phyloP scores from a whole-genome alignment of 2,113 vertebrate species.

The Muscicapa adusta region DNA sequence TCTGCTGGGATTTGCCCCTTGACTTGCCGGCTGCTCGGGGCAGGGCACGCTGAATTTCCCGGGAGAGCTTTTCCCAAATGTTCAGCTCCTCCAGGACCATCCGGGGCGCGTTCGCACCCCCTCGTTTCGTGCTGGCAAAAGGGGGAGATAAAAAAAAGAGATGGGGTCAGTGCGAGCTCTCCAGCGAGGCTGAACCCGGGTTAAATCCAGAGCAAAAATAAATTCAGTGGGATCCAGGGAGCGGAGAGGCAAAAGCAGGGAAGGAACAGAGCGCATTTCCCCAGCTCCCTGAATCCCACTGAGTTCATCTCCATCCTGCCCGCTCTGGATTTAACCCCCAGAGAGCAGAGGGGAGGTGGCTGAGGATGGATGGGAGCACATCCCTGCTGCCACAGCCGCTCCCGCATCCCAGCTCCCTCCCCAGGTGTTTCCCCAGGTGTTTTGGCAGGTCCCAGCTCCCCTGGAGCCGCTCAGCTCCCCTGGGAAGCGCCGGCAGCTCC shows the following conservation, averaged over 20 bases:
- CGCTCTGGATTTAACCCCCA: no score
- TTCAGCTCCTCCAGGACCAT: rapidly evolving
- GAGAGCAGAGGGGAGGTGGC: background rate
- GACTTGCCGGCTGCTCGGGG: background rate
- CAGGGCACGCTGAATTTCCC: rapidly evolving
- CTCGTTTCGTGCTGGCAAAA: background rate
- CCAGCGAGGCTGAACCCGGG: background rate
- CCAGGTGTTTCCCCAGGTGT: background rate
- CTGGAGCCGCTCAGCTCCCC: background rate
- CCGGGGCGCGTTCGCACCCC: rapidly evolving
- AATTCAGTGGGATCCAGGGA: background rate
- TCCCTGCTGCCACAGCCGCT: background rate
- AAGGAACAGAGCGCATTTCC: no score
- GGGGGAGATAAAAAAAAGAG: background rate
- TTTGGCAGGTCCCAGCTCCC: background rate
- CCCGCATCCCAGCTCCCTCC: background rate
- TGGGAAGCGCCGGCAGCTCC: background rate
- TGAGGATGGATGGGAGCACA: background rate
- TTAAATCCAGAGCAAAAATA: background rate
- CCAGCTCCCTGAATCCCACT: no score
- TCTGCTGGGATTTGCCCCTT: background rate
- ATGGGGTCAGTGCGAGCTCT: background rate
- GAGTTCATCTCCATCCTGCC: no score
- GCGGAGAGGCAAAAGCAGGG: no score
- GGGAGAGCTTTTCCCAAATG: background rate